phyloP scores from a whole-genome alignment of 2,797 vertebrate species.

The Geotria australis region DNA sequence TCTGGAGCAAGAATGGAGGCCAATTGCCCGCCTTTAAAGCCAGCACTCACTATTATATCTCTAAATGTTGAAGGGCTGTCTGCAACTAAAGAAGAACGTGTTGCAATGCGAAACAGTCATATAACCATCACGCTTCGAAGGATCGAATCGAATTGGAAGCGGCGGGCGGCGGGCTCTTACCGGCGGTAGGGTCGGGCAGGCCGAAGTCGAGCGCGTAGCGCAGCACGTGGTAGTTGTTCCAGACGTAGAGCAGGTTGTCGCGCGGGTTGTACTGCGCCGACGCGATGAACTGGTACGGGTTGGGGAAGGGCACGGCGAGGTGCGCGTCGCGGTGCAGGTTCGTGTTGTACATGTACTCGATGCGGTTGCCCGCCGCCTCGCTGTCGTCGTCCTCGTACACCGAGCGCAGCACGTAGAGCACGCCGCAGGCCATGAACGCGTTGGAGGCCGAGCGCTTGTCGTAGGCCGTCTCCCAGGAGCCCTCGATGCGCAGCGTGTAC shows the following conservation, averaged over 20 bases:
- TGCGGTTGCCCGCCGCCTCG: constrained; percentile 66
- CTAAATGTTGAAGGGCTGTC: too few species aligned
- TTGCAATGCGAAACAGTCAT: too few species aligned
- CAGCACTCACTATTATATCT: too few species aligned
- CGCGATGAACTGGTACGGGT: constrained; percentile 95
- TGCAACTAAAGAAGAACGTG: too few species aligned
- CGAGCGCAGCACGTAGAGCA: constrained; percentile 78
- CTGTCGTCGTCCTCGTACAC: constrained; percentile 97
- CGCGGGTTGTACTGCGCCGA: constrained; percentile 97
- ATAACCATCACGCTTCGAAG: too few species aligned
- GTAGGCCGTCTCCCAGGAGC: constrained; percentile 74
- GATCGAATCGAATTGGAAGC: too few species aligned
- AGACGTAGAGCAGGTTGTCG: constrained; percentile 93
- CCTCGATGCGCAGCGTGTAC: constrained; percentile 84
- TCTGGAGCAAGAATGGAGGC: too few species aligned
- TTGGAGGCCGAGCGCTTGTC: constrained; percentile 94
- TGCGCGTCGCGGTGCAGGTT: constrained; percentile 56
- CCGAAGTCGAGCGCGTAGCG: constrained; percentile 81
- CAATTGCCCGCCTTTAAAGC: too few species aligned
- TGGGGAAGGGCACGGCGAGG: constrained; percentile 79
- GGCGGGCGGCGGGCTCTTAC: constrained; percentile 22
- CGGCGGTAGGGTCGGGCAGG: constrained; percentile 78
- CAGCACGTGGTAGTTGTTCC: constrained; percentile 99
- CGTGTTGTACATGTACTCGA: constrained; percentile 92
- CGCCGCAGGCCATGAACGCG: constrained; percentile 96